Evolutionary conservation across 2,888 invertebrate species (phyloP).

Genomic region (Heliconius ethilla): DNA sequence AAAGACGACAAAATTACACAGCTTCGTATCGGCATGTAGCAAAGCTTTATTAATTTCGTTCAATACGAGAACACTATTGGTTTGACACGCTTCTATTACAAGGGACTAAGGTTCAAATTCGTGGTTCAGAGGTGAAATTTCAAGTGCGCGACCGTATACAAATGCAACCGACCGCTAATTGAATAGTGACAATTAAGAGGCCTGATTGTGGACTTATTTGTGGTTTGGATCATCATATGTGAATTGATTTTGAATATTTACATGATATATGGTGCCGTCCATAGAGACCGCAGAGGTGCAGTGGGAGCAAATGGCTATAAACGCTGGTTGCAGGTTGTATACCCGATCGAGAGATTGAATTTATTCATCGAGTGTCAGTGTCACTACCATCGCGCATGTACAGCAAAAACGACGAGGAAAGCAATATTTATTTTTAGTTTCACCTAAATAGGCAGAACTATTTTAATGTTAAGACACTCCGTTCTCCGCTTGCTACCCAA

Average conservation of each 20-base stretch:
- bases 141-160: slow-evolving; percentile 38
- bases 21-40: slow-evolving; percentile 27
- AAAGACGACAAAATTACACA: slow-evolving; percentile 30
- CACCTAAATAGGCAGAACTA: too few relatives aligned
- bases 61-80: background rate
- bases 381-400: too few relatives aligned
- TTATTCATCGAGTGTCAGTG: background rate
- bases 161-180: slow-evolving; percentile 45
- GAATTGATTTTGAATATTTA: slow-evolving; percentile 23
- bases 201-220: slow-evolving; percentile 46
- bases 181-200: slow-evolving; percentile 47
- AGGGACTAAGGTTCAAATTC: slow-evolving; percentile 7
- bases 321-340: background rate
- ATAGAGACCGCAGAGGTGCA: background rate
- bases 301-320: background rate
- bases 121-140: slow-evolving; percentile 3
- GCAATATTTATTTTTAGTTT: too few relatives aligned
- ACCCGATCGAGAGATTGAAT: background rate
- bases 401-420: too few relatives aligned
- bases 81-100: slow-evolving; percentile 6
- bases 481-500: too few relatives aligned
- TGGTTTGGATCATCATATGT: slow-evolving; percentile 32
- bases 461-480: too few relatives aligned
- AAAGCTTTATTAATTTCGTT: slow-evolving; percentile 34
- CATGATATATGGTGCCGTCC: background rate